A percentile compares a stretch with the other conserved stretches of the same genome.
Evolutionary conservation across 2,888 invertebrate genomes (phyloP).

Genomic region (Monopis laevigella): DNA sequence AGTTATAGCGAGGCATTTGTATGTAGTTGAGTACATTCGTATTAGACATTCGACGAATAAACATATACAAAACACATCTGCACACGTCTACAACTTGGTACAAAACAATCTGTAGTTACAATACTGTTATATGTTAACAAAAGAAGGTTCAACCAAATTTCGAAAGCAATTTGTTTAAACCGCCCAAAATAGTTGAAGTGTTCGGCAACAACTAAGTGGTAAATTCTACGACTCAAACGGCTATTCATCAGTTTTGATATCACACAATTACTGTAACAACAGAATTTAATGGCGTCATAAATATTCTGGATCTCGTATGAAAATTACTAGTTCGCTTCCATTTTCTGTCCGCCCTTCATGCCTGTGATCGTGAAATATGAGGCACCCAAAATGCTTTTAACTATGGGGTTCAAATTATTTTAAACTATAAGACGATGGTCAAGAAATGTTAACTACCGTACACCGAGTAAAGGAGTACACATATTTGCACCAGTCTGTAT

Average conservation of each 20-base stretch:
- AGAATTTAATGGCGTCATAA: constrained; percentile 8
- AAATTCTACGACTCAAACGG: constrained; percentile 3
- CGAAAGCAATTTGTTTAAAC: not conserved
- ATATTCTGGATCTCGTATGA: constrained; percentile 1
- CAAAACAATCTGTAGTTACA: not conserved
- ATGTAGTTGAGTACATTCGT: too few species aligned
- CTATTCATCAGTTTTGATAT: constrained; percentile 3
- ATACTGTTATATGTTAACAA: too few species aligned
- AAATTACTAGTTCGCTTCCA: constrained; percentile 4
- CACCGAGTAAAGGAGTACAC: too few species aligned
- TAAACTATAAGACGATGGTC: too few species aligned
- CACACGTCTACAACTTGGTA: not conserved
- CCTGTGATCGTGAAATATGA: not conserved
- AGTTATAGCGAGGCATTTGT: too few species aligned
- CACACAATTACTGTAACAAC: constrained; percentile 10
- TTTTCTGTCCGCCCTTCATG: not conserved
- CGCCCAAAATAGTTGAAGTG: constrained; percentile 4
- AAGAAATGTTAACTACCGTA: too few species aligned
- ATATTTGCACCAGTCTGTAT: too few species aligned
- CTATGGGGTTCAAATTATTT: too few species aligned
- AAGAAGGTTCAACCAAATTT: not conserved
- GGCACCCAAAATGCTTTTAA: too few species aligned
- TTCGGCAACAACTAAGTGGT: constrained; percentile 7
- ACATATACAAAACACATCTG: not conserved
- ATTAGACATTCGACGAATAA: not conserved